Percentiles rank a stretch among this genome's conserved stretches.
Evolutionary conservation across 2,113 vertebrate species (phyloP).

Genomic region (Chamaea fasciata): DNA sequence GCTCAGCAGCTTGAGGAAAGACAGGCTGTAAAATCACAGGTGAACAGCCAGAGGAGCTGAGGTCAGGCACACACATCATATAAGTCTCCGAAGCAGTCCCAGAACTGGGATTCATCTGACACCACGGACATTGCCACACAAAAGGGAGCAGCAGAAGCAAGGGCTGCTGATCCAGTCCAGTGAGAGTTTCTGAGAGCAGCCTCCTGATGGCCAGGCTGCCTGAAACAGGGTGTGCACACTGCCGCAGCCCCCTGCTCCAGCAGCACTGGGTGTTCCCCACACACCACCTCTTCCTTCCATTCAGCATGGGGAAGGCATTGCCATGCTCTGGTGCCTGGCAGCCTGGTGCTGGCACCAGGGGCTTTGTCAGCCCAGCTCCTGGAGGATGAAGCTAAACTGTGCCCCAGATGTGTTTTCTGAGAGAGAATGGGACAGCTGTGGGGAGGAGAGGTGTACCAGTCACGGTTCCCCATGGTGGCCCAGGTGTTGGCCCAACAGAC

Average conservation of each 20-base stretch:
- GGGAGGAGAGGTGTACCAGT: not conserved
- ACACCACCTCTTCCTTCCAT: constrained; percentile 71
- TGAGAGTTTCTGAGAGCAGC: not conserved
- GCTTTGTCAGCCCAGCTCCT: not conserved
- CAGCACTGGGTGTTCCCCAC: constrained; percentile 53
- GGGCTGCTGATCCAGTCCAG: accelerated
- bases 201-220: not conserved
- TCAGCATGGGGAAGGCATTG: constrained; percentile 22
- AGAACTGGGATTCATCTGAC: not conserved
- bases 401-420: accelerated
- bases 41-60: not conserved
- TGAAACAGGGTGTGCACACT: not conserved
- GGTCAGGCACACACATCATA: accelerated
- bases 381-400: not conserved
- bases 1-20: not conserved
- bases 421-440: not conserved
- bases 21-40: not conserved
- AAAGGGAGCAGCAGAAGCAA: not conserved
- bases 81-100: not conserved
- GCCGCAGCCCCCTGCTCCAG: not conserved
- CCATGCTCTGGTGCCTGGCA: not conserved
- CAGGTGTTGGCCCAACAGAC: not conserved
- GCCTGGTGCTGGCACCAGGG: not conserved
- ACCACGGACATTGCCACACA: accelerated
- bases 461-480: accelerated